Evolutionary conservation across 2,113 vertebrate species (phyloP).

Genomic region (Myrmecophaga tridactyla): DNA sequence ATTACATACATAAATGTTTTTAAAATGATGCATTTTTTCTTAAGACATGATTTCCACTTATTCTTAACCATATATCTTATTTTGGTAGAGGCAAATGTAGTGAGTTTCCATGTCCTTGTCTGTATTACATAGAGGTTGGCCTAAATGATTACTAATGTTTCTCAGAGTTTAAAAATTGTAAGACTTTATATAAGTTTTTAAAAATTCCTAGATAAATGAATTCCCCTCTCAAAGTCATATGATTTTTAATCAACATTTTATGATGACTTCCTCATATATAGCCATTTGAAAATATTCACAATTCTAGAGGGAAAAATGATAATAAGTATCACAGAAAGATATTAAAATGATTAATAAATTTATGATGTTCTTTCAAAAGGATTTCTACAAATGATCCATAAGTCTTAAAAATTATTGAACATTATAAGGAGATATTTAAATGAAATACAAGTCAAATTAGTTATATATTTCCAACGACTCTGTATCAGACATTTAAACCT

Average conservation of each 20-base stretch:
- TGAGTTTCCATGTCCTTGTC: slow-evolving; percentile 20
- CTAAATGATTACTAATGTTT: not conserved
- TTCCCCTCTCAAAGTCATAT: not conserved
- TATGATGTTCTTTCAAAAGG: not conserved
- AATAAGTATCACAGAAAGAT: slow-evolving; percentile 10
- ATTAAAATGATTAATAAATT: slow-evolving; percentile 16
- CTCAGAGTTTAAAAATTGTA: not conserved
- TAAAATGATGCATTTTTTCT: slow-evolving; percentile 62
- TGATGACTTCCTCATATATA: not conserved
- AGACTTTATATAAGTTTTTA: slow-evolving; percentile 6
- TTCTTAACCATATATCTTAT: slow-evolving; percentile 55
- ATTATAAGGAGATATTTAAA: slow-evolving; percentile 33
- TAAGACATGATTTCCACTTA: slow-evolving; percentile 67
- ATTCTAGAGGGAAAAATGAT: not conserved
- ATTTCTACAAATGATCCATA: not conserved
- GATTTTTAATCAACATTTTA: slow-evolving; percentile 30
- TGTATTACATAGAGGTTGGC: not conserved
- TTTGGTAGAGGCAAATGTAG: slow-evolving; percentile 63
- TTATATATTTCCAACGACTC: slow-evolving; percentile 23
- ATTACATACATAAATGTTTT: slow-evolving; percentile 77
- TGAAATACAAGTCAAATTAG: slow-evolving; percentile 36
- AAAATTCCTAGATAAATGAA: slow-evolving; percentile 35
- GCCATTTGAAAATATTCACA: slow-evolving; percentile 1
- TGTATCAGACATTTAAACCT: not conserved
- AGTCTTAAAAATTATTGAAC: not conserved